Conservation (phyloP, 2,888 invertebrate species). For the Ferrisia virgata region DNA sequence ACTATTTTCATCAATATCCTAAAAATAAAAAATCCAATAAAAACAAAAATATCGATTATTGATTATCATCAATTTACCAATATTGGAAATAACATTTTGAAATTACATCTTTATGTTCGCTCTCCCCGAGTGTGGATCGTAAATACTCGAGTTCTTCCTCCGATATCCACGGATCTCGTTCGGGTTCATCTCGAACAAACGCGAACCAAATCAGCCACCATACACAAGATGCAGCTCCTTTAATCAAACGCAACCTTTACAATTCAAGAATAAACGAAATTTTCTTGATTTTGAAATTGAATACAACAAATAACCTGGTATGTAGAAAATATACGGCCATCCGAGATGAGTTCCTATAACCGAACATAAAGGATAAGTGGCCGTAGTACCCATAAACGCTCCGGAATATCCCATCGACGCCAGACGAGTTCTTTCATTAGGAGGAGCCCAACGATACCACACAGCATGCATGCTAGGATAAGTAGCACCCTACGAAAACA, state of each 20-base stretch:
- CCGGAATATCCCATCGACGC: conserved; percentile 83
- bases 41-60: not conserved
- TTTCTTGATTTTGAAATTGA: conserved; percentile 26
- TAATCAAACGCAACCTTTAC: conserved; percentile 47
- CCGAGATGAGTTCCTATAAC: conserved; percentile 70
- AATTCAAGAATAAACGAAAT: too few relatives aligned
- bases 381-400: conserved; percentile 79
- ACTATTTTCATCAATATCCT: not conserved
- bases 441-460: conserved; percentile 81
- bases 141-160: conserved; percentile 73
- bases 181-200: conserved; percentile 70
- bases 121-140: conserved; percentile 55
- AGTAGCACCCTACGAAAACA: conserved; percentile 63
- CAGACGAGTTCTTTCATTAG: conserved; percentile 70
- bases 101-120: conserved; percentile 3
- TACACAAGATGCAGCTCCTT: conserved; percentile 64
- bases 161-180: conserved; percentile 69
- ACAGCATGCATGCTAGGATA: conserved; percentile 79
- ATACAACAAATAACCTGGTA: conserved; percentile 65
- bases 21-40: not conserved
- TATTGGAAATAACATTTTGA: conserved; percentile 7
- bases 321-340: conserved; percentile 80
- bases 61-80: conserved; percentile 7
- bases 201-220: conserved; percentile 72
- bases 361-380: conserved; percentile 76